Percentiles rank a stretch among this genome's conserved stretches.
phyloP scores from a whole-genome alignment of 2,888 invertebrate species.

The Willowsia nigromaculata region DNA sequence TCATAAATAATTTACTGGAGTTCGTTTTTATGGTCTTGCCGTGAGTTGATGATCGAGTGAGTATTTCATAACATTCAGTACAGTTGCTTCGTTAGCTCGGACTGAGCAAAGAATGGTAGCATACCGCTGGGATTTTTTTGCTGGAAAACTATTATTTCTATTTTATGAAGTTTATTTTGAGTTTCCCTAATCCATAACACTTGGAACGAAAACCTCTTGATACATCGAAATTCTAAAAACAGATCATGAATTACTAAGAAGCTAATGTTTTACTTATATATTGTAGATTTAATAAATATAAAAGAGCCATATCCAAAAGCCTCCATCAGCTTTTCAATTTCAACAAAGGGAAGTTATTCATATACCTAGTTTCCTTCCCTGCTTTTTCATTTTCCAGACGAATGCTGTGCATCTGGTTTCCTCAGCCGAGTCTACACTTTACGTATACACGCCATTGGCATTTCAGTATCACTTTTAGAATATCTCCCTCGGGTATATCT shows the following conservation, averaged over 20 bases:
- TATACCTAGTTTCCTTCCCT: not conserved
- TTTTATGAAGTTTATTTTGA: not conserved
- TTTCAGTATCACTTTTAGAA: not conserved
- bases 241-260: not conserved
- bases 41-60: not conserved
- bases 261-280: not conserved
- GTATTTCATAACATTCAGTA: not conserved
- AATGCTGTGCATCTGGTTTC: not conserved
- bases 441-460: not conserved
- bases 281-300: not conserved
- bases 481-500: not conserved
- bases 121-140: not conserved
- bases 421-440: not conserved
- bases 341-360: not conserved
- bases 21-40: not conserved
- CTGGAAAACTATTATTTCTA: not conserved
- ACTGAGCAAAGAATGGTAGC: not conserved
- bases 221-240: not conserved
- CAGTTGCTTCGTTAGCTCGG: not conserved
- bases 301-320: not conserved
- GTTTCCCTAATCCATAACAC: not conserved
- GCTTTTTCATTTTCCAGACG: not conserved
- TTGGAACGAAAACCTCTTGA: not conserved
- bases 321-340: not conserved
- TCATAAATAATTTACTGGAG: slow-evolving; percentile 13